phyloP scores from a whole-genome alignment of 2,113 vertebrate genomes.

The Oenanthe melanoleuca region DNA sequence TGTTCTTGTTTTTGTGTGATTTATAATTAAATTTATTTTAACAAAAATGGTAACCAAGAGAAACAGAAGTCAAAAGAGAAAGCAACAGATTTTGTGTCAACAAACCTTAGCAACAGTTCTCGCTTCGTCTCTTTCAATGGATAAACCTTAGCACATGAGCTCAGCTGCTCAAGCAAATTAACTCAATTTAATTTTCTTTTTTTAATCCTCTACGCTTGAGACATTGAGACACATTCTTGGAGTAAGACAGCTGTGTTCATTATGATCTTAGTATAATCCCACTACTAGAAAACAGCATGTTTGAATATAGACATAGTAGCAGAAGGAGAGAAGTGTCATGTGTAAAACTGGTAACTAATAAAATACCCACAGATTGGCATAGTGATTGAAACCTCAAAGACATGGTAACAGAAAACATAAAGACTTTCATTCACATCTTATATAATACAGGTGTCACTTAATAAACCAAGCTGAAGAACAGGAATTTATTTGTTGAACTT shows the following conservation, averaged over 20 bases:
- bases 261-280: neutral
- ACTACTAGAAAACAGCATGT: neutral
- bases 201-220: neutral
- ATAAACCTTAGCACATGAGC: neutral
- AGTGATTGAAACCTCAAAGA: neutral
- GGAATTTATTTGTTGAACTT: neutral
- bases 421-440: neutral
- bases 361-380: neutral
- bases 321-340: neutral
- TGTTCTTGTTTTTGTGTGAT: neutral
- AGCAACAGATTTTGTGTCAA: neutral
- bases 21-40: neutral
- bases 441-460: neutral
- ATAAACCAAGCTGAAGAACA: neutral
- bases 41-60: neutral
- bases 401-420: neutral
- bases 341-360: neutral
- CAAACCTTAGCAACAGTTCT: neutral
- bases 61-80: neutral
- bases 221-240: neutral
- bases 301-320: neutral
- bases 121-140: neutral
- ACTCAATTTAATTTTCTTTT: neutral
- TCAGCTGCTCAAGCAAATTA: constrained; percentile 1
- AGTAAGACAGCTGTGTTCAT: neutral